Conservation (phyloP, 2,797 vertebrate genomes). For the Agapornis canus region DNA sequence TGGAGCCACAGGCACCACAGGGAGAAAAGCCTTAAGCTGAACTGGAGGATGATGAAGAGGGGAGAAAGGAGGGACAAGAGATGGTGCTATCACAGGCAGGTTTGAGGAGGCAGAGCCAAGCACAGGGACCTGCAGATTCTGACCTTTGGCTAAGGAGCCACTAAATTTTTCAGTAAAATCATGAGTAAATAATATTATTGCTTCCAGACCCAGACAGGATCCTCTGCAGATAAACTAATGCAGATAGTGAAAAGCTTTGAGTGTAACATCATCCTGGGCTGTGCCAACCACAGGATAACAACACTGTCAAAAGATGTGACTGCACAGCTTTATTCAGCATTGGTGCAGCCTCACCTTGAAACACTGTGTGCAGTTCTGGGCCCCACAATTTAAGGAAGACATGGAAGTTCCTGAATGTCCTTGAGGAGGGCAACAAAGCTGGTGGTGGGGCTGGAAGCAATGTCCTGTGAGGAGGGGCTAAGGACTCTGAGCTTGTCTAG, state of each 20-base stretch:
- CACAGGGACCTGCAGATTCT: neutral
- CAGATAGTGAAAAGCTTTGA: neutral
- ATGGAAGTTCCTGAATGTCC: neutral
- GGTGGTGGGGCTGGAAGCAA: neutral
- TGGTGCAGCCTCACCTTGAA: neutral
- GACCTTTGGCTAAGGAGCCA: neutral
- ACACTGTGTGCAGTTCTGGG: neutral
- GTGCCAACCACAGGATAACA: neutral
- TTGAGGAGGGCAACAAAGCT: neutral
- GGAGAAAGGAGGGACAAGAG: neutral
- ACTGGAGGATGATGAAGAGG: neutral
- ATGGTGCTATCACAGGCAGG: neutral
- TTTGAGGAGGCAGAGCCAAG: neutral
- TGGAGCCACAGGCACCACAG: neutral
- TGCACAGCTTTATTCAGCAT: accelerated
- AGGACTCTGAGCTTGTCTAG: neutral
- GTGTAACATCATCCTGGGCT: neutral
- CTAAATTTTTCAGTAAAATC: neutral
- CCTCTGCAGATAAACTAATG: neutral
- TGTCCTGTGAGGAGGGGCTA: accelerated
- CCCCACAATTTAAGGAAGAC: neutral
- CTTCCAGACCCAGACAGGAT: neutral
- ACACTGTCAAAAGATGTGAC: neutral
- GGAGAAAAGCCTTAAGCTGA: neutral
- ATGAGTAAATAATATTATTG: neutral